Conservation (phyloP, 2,113 vertebrate species). For the Dolichallabes microphthalmus region DNA sequence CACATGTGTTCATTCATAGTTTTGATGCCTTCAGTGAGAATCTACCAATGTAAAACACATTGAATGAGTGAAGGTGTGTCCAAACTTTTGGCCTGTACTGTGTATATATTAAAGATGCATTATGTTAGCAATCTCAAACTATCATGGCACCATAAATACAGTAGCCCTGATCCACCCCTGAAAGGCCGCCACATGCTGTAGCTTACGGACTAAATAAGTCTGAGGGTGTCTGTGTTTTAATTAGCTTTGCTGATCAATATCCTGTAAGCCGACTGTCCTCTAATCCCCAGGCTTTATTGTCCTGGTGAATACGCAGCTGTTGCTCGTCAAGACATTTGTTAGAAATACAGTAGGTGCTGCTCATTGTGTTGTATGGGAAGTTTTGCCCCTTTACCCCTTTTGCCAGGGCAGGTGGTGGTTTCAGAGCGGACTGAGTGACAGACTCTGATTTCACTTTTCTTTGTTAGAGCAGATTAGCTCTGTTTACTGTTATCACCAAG, state of each 20-base stretch:
- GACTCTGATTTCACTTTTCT: slow-evolving; percentile 7
- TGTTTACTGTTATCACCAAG: slow-evolving; percentile 1
- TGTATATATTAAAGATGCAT: too few species aligned
- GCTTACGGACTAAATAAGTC: slow-evolving; percentile 31
- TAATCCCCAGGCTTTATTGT: slow-evolving; percentile 21
- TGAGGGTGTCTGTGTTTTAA: slow-evolving; percentile 30
- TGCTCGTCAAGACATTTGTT: slow-evolving; percentile 11
- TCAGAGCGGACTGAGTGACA: slow-evolving; percentile 30
- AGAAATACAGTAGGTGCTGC: slow-evolving; percentile 1
- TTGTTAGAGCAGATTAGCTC: background rate
- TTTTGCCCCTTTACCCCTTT: background rate
- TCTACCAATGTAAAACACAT: too few species aligned
- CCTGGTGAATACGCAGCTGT: slow-evolving; percentile 24
- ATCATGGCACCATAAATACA: too few species aligned
- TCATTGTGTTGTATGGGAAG: slow-evolving; percentile 25
- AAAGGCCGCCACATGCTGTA: too few species aligned
- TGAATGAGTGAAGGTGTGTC: too few species aligned
- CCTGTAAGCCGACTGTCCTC: slow-evolving; percentile 17
- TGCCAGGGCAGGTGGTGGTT: slow-evolving; percentile 6
- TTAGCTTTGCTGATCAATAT: slow-evolving; percentile 28
- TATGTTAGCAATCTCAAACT: too few species aligned
- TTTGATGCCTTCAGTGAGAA: too few species aligned
- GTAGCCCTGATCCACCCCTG: too few species aligned
- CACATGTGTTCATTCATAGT: too few species aligned
- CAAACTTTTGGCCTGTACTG: too few species aligned